phyloP scores from a whole-genome alignment of 2,797 vertebrate species.

The Adrianichthys oophorus region DNA sequence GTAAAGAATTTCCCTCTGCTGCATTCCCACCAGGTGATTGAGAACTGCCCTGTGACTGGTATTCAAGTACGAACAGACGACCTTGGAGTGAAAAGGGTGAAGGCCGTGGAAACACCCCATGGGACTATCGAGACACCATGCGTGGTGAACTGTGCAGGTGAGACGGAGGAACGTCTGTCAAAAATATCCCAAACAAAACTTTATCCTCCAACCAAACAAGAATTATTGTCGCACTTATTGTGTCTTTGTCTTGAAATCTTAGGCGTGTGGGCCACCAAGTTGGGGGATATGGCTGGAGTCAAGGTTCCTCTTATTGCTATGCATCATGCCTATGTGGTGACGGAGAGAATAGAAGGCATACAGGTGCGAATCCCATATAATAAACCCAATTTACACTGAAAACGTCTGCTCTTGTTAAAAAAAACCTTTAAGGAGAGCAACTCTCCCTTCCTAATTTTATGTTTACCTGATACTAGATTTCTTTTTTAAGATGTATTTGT shows the following conservation, averaged over 20 bases:
- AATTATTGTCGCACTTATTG: no score
- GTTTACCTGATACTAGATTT: no score
- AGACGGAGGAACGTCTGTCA: neutral
- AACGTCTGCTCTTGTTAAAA: no score
- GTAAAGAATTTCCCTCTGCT: neutral
- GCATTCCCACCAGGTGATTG: slow-evolving; percentile 82
- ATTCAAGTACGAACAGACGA: slow-evolving; percentile 84
- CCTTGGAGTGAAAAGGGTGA: slow-evolving; percentile 84
- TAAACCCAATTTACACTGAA: neutral
- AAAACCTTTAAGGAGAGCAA: neutral
- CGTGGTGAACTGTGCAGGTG: slow-evolving; percentile 96
- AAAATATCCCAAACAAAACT: no score
- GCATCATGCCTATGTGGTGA: slow-evolving; percentile 96
- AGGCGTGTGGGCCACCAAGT: slow-evolving; percentile 91
- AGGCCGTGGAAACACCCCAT: slow-evolving; percentile 84
- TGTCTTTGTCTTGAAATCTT: neutral
- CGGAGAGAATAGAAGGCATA: slow-evolving; percentile 94
- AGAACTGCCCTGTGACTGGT: slow-evolving; percentile 93
- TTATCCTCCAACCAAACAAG: neutral
- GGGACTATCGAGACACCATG: slow-evolving; percentile 89
- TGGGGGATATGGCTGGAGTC: slow-evolving; percentile 92
- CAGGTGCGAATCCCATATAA: slow-evolving; percentile 78
- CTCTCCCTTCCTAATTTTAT: no score
- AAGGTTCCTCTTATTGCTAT: slow-evolving; percentile 91
- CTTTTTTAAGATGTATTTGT: no score